Conservation (phyloP, 2,797 vertebrate species). For the Cyprinodon diabolis region DNA sequence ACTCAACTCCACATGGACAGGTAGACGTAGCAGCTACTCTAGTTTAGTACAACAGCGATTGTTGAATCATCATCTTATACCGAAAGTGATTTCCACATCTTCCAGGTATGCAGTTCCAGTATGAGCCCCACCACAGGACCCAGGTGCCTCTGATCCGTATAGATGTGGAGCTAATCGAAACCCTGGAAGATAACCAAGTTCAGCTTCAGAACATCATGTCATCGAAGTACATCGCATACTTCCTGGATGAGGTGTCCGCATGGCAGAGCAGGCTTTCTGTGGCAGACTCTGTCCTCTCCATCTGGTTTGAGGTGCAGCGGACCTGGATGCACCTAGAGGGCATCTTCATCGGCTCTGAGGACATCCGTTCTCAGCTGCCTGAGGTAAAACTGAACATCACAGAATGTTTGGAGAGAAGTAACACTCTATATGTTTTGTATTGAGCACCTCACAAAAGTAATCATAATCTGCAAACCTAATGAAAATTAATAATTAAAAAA, state of each 20-base stretch:
- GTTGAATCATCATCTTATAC: neutral
- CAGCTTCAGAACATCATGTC: constrained; percentile 92
- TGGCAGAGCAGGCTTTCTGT: constrained; percentile 92
- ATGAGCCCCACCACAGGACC: constrained; percentile 86
- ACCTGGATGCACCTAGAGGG: constrained; percentile 95
- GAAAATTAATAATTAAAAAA: neutral
- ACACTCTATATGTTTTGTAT: constrained; percentile 5
- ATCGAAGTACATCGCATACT: constrained; percentile 88
- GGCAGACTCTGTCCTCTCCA: constrained; percentile 84
- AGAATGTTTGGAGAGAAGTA: constrained; percentile 2
- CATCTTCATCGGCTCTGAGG: constrained; percentile 95
- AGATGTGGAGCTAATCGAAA: constrained; percentile 90
- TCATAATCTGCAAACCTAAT: neutral
- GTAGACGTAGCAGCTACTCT: constrained; percentile 30
- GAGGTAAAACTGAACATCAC: constrained; percentile 78
- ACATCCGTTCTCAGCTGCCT: constrained; percentile 92
- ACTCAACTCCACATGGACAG: constrained; percentile 89
- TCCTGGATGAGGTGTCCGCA: constrained; percentile 89
- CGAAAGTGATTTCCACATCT: neutral
- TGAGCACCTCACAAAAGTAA: neutral
- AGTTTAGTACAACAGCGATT: neutral
- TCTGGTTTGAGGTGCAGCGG: constrained; percentile 95
- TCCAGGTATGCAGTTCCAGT: constrained; percentile 88
- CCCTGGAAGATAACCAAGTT: constrained; percentile 95
- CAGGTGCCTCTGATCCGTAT: constrained; percentile 82